Conservation (phyloP, 2,888 invertebrate genomes). For the Steinernema carpocapsae region DNA sequence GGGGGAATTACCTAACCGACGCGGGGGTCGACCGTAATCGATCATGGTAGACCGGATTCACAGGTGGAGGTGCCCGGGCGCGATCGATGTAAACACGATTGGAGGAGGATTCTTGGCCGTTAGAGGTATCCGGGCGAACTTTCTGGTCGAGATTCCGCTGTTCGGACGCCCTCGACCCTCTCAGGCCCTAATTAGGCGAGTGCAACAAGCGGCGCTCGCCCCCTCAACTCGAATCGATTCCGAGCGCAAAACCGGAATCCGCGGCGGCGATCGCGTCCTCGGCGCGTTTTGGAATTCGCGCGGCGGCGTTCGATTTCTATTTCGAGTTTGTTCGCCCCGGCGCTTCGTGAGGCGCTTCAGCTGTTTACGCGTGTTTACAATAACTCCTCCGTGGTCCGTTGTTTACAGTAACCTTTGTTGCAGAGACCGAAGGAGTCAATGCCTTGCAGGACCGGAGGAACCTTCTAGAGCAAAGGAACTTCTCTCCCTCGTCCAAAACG, state of each 20-base stretch:
- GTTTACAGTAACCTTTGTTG: background rate
- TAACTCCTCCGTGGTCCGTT: no score
- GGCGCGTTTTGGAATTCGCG: slow-evolving; percentile 1
- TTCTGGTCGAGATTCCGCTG: background rate
- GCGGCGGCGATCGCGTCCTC: slow-evolving; percentile 9
- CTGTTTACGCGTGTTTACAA: no score
- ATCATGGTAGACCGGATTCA: slow-evolving; percentile 14
- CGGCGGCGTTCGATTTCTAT: background rate
- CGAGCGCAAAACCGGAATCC: slow-evolving; percentile 12
- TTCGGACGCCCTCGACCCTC: background rate
- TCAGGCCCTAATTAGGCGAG: slow-evolving; percentile 9
- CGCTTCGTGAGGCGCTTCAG: background rate
- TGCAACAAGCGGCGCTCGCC: background rate
- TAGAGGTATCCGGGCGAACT: background rate
- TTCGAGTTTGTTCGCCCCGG: background rate
- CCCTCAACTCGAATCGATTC: background rate
- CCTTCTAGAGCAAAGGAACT: background rate
- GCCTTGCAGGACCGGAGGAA: background rate
- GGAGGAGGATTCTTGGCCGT: background rate
- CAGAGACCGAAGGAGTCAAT: slow-evolving; percentile 15
- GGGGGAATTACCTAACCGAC: slow-evolving; percentile 18
- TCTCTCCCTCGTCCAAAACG: slow-evolving; percentile 18
- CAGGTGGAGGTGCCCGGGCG: background rate
- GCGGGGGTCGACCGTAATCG: slow-evolving; percentile 21
- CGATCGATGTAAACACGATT: slow-evolving; percentile 16